Percentiles rank a stretch among this genome's conserved stretches.
Conservation (phyloP, 2,797 vertebrate genomes). For the Carduelis carduelis region DNA sequence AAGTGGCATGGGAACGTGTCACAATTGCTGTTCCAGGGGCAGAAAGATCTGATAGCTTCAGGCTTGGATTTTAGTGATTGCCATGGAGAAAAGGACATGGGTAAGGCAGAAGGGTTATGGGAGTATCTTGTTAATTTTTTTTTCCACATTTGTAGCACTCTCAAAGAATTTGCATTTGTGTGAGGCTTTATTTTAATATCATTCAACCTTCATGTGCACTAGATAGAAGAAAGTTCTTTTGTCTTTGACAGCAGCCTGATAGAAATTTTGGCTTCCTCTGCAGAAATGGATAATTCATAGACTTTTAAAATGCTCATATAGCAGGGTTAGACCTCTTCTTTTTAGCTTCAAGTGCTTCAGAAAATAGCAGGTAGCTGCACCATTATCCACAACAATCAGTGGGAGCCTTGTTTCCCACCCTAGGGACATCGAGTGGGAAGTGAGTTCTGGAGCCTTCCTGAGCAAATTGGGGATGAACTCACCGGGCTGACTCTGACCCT, state of each 20-base stretch:
- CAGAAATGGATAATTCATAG: not conserved
- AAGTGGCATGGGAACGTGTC: fast-evolving
- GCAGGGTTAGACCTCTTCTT: not conserved
- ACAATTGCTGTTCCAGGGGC: not conserved
- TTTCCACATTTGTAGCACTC: not conserved
- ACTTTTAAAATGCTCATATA: not conserved
- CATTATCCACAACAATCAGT: not conserved
- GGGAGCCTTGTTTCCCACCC: not conserved
- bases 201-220: not conserved
- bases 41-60: not conserved
- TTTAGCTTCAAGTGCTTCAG: not conserved
- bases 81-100: not conserved
- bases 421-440: slow-evolving; percentile 79
- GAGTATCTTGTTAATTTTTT: not conserved
- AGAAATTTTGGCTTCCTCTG: not conserved
- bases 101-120: not conserved
- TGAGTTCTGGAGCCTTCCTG: slow-evolving; percentile 87
- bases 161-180: not conserved
- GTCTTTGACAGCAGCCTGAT: not conserved
- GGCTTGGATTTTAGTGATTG: not conserved
- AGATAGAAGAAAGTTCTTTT: not conserved
- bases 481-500: slow-evolving; percentile 84
- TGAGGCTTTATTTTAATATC: not conserved
- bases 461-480: slow-evolving; percentile 82
- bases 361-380: not conserved